Evolutionary conservation across 1,140 invertebrate genomes (phyloP).

Genomic region (Drosophila lini): DNA sequence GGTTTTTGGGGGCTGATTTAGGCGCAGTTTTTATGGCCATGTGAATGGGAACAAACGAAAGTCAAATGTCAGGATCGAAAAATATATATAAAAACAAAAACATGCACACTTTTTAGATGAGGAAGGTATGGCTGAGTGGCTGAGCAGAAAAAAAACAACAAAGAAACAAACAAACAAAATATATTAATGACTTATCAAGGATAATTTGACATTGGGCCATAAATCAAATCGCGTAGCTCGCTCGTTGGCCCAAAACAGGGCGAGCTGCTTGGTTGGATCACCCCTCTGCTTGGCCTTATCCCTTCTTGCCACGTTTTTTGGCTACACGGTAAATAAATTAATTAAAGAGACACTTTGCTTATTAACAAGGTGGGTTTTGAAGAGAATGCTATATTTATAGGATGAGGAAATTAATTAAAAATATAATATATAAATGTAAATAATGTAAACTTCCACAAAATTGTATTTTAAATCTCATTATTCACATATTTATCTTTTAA

Average conservation of each 20-base stretch:
- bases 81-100: slow-evolving; percentile 34
- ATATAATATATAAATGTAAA: background rate
- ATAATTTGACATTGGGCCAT: slow-evolving; percentile 81
- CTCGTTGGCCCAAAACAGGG: slow-evolving; percentile 59
- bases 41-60: slow-evolving; percentile 65
- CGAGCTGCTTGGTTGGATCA: slow-evolving; percentile 51
- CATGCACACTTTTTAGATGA: slow-evolving; percentile 28
- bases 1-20: slow-evolving; percentile 34
- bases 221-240: slow-evolving; percentile 71
- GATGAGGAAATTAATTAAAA: background rate
- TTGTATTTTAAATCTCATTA: background rate
- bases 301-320: background rate
- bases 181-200: slow-evolving; percentile 83
- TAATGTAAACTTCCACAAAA: background rate
- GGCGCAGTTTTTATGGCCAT: slow-evolving; percentile 66
- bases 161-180: slow-evolving; percentile 50
- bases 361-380: background rate
- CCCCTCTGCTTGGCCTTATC: background rate
- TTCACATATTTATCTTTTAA: too few species aligned
- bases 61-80: slow-evolving; percentile 61
- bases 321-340: slow-evolving; percentile 18
- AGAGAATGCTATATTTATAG: background rate
- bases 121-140: slow-evolving; percentile 39
- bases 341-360: background rate
- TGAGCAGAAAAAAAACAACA: background rate